Evolutionary conservation across 1,140 invertebrate species (phyloP).

Genomic region (Argopecten irradians): DNA sequence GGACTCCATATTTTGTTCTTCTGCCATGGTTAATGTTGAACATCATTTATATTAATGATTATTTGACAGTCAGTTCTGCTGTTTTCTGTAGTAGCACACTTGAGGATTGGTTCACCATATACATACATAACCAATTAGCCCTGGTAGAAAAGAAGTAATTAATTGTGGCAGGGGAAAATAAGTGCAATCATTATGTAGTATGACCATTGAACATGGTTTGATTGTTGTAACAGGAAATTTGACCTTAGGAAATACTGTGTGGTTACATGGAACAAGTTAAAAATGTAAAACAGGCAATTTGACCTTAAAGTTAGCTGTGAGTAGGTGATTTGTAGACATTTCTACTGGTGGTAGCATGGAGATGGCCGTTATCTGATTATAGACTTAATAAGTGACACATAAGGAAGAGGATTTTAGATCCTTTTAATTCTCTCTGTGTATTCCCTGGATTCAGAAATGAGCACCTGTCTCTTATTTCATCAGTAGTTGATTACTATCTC

Average conservation of each 20-base stretch:
- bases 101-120: not conserved
- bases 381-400: no score
- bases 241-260: not conserved
- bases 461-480: not conserved
- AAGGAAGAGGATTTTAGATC: no score
- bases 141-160: not conserved
- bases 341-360: not conserved
- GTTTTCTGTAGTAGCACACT: not conserved
- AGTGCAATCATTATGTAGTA: no score
- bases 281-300: not conserved
- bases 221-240: not conserved
- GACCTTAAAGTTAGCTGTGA: not conserved
- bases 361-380: not conserved
- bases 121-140: not conserved
- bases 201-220: no score
- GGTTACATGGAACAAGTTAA: not conserved
- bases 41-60: no score
- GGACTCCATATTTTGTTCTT: not conserved
- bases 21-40: no score
- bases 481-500: not conserved
- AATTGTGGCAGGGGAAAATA: no score
- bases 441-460: not conserved
- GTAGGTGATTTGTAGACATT: not conserved
- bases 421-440: not conserved
- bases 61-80: not conserved